Base-by-base conservation (phyloP, 2,113 vertebrate species). In the Oryzias celebensis region DNA sequence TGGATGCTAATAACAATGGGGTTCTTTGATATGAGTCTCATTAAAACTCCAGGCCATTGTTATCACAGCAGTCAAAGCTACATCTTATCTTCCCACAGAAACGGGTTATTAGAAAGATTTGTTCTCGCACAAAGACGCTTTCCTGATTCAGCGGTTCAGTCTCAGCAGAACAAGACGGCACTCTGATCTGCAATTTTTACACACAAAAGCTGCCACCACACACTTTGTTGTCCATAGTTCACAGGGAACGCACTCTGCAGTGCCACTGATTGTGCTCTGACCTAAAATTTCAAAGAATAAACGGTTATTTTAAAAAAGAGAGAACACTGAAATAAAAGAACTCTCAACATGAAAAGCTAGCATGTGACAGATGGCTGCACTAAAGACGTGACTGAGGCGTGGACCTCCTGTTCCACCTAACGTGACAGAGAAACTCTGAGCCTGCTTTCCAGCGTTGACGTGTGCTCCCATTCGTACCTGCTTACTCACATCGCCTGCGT, bases 111-210 rank as follows among this genome's bases (percentile, higher is more conserved):
- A 80, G 68, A 71, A 67, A 80, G 58, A 77, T 84, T 73, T 83
- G 75, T 70, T 85, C 67, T 65, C 74, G 64, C 68, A 51, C 5
- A 24, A 71, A 59, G 77, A 75, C 76, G 22, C 49, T 59, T 44
- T 73, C 68, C 75, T 36, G 68, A 64, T 48, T 80, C 81, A 74
- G 73, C 73, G 53, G 80, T 55, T 69, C 56, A 16, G 51, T 42
- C 64, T 69, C 67, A 22, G 52, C 56, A 53, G 63, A 68, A 73
- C 71, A 64, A 75, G 70, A 46, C 61, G n/a, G 61, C 0, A 58
- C 75, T 75, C 72, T 79, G 81, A 81, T 82, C 74, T 83, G 77
- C 75, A 80, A 82, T 75, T 83, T 49, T 68, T 59, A 76, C 47
- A 6, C 45, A 45, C 72, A 45, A 44, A 41, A 67, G 68, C 42